Evolutionary conservation across 2,888 invertebrate species (phyloP), one percentile per base, ranked within the genome.

Genomic region (Trilocha varians): DNA sequence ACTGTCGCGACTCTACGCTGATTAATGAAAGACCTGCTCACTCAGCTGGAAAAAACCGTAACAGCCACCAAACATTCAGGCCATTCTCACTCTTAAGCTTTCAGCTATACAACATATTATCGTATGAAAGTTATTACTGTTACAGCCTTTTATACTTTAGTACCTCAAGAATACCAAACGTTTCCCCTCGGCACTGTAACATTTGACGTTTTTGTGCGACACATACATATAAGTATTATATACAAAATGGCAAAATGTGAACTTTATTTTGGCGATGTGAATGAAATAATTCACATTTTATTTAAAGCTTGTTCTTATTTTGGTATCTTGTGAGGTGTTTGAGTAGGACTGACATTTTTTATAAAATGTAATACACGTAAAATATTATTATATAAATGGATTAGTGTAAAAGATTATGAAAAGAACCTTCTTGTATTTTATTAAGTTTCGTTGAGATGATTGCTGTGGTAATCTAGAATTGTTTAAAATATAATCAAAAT

Each of bases 151-250:
- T 48, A 2, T 13, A 32, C 18, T 32, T 43, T 40, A 14, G n/a
- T 11, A 38, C 25, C 53, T 67, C 63, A 66, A 71, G 78, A 82
- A 83, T 82, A 83, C 78, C 80, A 79, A 84, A 77, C 78, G 74
- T 77, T 82, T 78, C 82, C 83, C 84, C 82, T 80, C 79, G 70
- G 67, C 77, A 69, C 73, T 76, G 78, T 82, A 83, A 78, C 83
- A 82, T 85, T 85, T 85, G 84, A 82, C 82, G 80, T 83, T 79
- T 83, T 82, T 80, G 80, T 78, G 73, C 76, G 70, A 73, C 71
- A 66, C 62, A 77, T 65, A 79, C 70, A 71, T 70, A 74, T 47
- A 54, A 17, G 36, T 16, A 5, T n/a, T 36, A 16, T 36, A 36
- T 36, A 40, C 67, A 77, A 78, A 77, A 77, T 73, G 72, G 77